Evolutionary conservation across 2,888 invertebrate genomes (phyloP).

Genomic region (Germaria angustata): DNA sequence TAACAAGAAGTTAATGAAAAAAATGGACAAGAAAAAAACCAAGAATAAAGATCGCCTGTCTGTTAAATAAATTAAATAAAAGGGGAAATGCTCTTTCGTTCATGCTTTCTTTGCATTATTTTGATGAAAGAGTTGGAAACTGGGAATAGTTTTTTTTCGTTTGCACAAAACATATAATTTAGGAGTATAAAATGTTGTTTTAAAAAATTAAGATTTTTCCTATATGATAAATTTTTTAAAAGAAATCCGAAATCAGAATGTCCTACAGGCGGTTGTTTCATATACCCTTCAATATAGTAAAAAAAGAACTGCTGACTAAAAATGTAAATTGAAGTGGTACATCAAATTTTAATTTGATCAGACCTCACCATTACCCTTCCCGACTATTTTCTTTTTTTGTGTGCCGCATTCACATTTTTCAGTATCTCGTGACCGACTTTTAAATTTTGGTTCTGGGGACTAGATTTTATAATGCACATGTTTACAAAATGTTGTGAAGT

Average conservation of each 20-base stretch:
- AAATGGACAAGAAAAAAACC: not conserved
- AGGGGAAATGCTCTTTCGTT: conserved; percentile 16
- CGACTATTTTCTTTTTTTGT: no score
- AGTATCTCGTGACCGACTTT: no score
- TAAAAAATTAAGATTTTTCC: not conserved
- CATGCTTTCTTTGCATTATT: not conserved
- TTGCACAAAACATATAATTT: not conserved
- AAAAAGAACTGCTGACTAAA: no score
- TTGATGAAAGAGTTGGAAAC: not conserved
- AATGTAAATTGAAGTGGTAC: no score
- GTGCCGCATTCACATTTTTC: no score
- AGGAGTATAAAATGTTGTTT: not conserved
- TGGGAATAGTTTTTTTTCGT: not conserved
- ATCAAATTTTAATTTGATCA: no score
- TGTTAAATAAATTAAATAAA: conserved; percentile 14
- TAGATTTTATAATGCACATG: no score
- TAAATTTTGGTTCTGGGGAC: no score
- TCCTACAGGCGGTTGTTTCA: not conserved
- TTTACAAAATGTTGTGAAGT: no score
- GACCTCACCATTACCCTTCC: no score
- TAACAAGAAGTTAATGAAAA: conserved; percentile 11
- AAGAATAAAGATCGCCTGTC: conserved; percentile 15
- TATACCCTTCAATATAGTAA: not conserved
- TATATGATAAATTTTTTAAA: not conserved
- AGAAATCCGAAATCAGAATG: not conserved